phyloP scores from a whole-genome alignment of 2,888 invertebrate species.

The Sphecodes monilicornis region DNA sequence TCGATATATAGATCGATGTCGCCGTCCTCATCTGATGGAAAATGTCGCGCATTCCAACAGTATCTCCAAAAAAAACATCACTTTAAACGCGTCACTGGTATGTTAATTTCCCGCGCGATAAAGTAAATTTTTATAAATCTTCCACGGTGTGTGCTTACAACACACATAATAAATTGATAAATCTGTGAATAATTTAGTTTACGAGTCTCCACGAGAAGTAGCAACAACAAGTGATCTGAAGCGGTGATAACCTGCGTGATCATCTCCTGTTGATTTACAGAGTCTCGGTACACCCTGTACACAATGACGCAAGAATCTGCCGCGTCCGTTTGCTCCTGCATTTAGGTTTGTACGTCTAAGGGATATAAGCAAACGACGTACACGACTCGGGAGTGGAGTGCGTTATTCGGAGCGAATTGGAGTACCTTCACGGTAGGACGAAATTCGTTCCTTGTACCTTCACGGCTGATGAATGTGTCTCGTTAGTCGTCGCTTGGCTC shows the following conservation, averaged over 20 bases:
- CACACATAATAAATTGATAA: no score
- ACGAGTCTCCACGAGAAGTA: neutral
- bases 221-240: neutral
- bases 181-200: no score
- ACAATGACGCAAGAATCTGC: neutral
- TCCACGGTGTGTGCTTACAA: no score
- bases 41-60: no score
- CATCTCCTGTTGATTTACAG: neutral
- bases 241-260: neutral
- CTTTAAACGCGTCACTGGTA: no score
- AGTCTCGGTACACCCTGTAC: neutral
- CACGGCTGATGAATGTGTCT: constrained; percentile 73
- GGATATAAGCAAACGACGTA: constrained; percentile 22
- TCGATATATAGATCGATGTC: no score
- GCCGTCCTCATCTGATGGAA: no score
- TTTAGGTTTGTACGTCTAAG: constrained; percentile 62
- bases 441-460: constrained; percentile 73
- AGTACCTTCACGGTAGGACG: constrained; percentile 63
- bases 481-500: constrained; percentile 74
- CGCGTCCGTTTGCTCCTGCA: constrained; percentile 57
- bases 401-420: constrained; percentile 73
- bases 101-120: no score
- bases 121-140: no score
- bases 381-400: constrained; percentile 52
- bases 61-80: no score